Evolutionary conservation across 2,888 invertebrate species (phyloP).

Genomic region (Nemotelus pantherinus): DNA sequence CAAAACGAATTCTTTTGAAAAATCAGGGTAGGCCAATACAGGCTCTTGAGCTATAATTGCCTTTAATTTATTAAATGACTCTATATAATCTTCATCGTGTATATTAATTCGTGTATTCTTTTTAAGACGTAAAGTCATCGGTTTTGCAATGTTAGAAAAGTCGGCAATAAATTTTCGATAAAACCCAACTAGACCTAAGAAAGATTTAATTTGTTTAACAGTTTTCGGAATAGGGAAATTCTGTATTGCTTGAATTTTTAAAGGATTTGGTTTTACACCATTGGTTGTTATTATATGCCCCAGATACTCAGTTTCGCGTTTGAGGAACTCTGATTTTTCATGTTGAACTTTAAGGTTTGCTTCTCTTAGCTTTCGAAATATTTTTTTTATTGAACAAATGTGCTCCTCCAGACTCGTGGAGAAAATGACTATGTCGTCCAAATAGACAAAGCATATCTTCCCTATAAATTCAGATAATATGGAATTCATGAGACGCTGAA

Average conservation of each 20-base stretch:
- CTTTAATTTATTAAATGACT: slow-evolving; percentile 5
- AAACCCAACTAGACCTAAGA: slow-evolving; percentile 2
- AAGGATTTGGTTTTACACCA: slow-evolving; percentile 8
- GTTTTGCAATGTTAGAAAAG: not conserved
- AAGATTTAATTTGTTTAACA: slow-evolving; percentile 5
- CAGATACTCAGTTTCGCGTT: not conserved
- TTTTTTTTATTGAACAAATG: not conserved
- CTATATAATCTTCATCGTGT: not conserved
- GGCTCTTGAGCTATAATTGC: not conserved
- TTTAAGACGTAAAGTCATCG: not conserved
- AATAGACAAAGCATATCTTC: not conserved
- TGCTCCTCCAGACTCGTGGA: not conserved
- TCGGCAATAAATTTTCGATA: slow-evolving; percentile 17
- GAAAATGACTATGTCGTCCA: slow-evolving; percentile 18
- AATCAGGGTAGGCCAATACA: not conserved
- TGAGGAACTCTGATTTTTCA: slow-evolving; percentile 4
- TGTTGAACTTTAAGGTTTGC: not conserved
- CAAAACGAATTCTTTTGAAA: not conserved
- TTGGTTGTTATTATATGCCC: not conserved
- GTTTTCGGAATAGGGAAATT: not conserved
- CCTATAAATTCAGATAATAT: not conserved
- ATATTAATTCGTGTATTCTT: not conserved
- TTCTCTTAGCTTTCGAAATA: not conserved
- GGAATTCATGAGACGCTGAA: not conserved
- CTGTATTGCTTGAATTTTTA: not conserved